Evolutionary conservation across 2,888 invertebrate genomes (phyloP).

Genomic region (Microctonus hyperodae): DNA sequence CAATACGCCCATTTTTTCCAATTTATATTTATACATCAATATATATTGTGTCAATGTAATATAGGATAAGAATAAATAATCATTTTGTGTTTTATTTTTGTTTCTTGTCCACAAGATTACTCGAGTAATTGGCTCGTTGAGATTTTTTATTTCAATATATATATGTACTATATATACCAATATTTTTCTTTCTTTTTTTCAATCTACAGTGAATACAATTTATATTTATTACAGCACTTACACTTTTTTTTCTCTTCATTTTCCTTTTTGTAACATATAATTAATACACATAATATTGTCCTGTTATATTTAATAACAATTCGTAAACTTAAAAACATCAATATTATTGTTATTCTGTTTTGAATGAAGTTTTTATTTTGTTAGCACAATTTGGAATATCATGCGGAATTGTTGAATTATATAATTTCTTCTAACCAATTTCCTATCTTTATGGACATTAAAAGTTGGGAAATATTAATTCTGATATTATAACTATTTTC

Average conservation of each 20-base stretch:
- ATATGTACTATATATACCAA: neutral
- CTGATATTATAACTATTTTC: neutral
- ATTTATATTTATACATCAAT: conserved; percentile 14
- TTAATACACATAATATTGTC: conserved; percentile 54
- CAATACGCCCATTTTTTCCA: neutral
- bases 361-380: neutral
- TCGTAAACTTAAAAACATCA: conserved; percentile 14
- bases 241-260: conserved; percentile 13
- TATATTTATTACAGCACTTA: conserved; percentile 21
- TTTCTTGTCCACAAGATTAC: neutral
- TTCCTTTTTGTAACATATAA: conserved; percentile 28
- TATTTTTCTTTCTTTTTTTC: neutral
- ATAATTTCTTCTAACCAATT: neutral
- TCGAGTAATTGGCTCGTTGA: neutral
- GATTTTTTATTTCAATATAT: conserved; percentile 16
- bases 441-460: neutral
- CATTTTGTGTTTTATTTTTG: neutral
- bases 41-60: conserved; percentile 21
- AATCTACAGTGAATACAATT: conserved; percentile 26
- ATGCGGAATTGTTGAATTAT: neutral
- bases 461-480: neutral
- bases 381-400: neutral
- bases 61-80: neutral
- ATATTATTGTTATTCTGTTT: conserved; percentile 6
- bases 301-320: conserved; percentile 51